Evolutionary conservation across 1,140 invertebrate species (phyloP), one percentile per base, ranked within the genome.

Genomic region (Drepana arcuata): DNA sequence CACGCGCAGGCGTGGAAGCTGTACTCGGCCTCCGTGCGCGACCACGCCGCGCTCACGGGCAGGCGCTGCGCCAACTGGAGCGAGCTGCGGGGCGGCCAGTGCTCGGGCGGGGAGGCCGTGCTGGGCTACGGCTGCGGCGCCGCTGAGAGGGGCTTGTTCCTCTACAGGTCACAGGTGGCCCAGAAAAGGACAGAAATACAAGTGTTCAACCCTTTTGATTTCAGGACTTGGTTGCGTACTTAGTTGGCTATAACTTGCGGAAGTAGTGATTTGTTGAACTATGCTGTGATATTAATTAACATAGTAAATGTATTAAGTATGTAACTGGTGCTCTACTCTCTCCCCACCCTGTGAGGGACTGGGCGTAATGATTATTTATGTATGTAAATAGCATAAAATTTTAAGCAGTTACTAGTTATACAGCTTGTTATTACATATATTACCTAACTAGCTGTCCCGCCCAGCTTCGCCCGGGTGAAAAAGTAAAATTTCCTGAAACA

Each of bases 1-100:
- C 73, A 78, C 32, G 58, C 71, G 1, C 57, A 57, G 24, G 54
- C 70, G 0, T 78, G 72, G 72, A 58, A 50, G 31, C 25, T 70
- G 1, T 80, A 63, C 32, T 43, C 75, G 0, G 52, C 55, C 0
- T 78, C 72, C 0, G 55, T 65, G 2, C 29, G 21, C 4, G 46
- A 74, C n/a, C 46, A 54, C 0, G 38, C 29, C 1, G 28, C 49
- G 1, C 25, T 79, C 4, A 34, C 49, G 21, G 70, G 51, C 0
- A 42, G 54, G 11, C 41, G 43, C 3, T 77, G 72, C 25, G 36
- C 18, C 2, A 50, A 34, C 18, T 77, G 72, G 70, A 42, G 54
- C 0, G 60, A 71, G 30, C 37, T 77, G 7, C 48, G 30, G 26
- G 38, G 28, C 10, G 56, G 48, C 5, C 5, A 27, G 2, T 80